These are phyloP conservation scores for Enteromius treurensis DNA, from an alignment of 2,797 vertebrate species.

Conservation along the genomic window DNA sequence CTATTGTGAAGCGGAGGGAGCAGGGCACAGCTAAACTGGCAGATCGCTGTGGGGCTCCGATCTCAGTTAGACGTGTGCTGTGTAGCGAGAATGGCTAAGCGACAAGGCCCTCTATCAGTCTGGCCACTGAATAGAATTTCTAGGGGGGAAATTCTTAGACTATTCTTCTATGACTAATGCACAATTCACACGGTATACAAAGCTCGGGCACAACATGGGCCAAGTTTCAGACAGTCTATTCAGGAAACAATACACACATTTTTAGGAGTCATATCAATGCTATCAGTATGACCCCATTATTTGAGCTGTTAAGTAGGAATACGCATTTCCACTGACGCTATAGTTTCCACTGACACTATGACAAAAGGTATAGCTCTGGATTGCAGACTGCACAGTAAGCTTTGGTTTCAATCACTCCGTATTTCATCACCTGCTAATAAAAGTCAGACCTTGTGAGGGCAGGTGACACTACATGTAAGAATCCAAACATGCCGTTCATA, in stretches of 20 bases:
- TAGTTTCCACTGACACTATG: conserved; percentile 34
- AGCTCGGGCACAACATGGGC: conserved; percentile 14
- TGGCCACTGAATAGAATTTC: conserved; percentile 9
- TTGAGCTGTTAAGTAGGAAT: conserved; percentile 1
- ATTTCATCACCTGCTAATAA: conserved; percentile 48
- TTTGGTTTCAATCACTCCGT: conserved; percentile 44
- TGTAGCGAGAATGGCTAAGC: not conserved
- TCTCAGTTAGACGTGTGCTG: conserved; percentile 26
- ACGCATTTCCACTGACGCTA: conserved; percentile 29
- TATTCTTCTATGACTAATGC: conserved; percentile 25
- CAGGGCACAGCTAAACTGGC: conserved; percentile 20
- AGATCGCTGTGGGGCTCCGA: conserved; percentile 33
- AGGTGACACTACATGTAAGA: conserved; percentile 24
- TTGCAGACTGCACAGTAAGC: conserved; percentile 31
- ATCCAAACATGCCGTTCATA: not conserved
- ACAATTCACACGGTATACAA: conserved; percentile 9
- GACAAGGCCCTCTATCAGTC: conserved; percentile 14
- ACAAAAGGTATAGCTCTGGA: conserved; percentile 34
- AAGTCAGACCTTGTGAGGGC: conserved; percentile 42
- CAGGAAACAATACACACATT: conserved; percentile 27
- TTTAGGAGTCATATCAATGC: conserved; percentile 10
- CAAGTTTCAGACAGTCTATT: conserved; percentile 32
- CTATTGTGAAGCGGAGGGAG: conserved; percentile 34
- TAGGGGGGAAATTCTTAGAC: conserved; percentile 11
- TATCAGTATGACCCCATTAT: conserved; percentile 32